Conservation (phyloP, 1,140 invertebrate genomes). For the Brevipalpus yothersi region DNA sequence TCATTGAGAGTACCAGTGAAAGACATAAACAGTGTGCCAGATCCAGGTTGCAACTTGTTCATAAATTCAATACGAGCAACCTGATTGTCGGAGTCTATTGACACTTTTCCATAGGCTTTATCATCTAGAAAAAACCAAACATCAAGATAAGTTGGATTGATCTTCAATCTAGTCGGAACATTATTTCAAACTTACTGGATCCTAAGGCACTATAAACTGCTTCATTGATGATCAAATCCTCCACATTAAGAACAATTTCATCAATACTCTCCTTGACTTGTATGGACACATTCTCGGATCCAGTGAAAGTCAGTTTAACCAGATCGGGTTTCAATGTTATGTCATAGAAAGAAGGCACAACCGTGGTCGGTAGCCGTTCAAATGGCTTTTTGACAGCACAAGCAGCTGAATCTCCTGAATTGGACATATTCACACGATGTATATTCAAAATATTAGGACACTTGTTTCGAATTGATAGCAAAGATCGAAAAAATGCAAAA, state of each 20-base stretch:
- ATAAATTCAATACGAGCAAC: constrained; percentile 40
- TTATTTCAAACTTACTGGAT: not conserved
- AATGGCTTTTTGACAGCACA: not conserved
- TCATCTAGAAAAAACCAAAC: not conserved
- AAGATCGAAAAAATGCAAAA: too few species aligned
- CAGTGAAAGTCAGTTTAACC: constrained; percentile 35
- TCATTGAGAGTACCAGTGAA: constrained; percentile 69
- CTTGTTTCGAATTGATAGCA: too few species aligned
- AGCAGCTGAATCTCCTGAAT: too few species aligned
- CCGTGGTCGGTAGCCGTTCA: constrained; percentile 32
- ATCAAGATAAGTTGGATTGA: not conserved
- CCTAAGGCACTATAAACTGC: not conserved
- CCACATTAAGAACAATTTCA: constrained; percentile 37
- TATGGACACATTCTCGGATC: constrained; percentile 42
- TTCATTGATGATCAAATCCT: not conserved
- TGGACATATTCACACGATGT: too few species aligned
- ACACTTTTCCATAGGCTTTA: not conserved
- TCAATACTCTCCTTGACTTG: constrained; percentile 20
- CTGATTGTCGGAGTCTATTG: constrained; percentile 21
- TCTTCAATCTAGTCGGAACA: not conserved
- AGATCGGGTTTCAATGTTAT: constrained; percentile 45
- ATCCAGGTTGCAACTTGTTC: constrained; percentile 30
- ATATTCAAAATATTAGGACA: too few species aligned
- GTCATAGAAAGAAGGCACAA: constrained; percentile 45
- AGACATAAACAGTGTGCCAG: constrained; percentile 36